phyloP scores from a whole-genome alignment of 2,113 vertebrate genomes.

The Morone saxatilis region DNA sequence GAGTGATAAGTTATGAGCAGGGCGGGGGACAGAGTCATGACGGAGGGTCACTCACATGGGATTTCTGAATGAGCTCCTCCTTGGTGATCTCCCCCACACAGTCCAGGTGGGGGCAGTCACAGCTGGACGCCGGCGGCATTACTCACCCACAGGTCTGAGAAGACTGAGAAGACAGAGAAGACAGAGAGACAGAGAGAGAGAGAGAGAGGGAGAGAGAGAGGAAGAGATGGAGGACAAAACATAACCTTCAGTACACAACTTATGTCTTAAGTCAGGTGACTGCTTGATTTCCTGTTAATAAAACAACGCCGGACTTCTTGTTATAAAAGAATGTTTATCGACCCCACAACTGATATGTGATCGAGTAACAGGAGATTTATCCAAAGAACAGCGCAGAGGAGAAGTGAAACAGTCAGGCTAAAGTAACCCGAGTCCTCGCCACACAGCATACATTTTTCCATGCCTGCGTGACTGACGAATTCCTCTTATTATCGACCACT shows the following conservation, averaged over 20 bases:
- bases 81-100: slow-evolving; percentile 98
- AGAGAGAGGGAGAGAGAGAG: slow-evolving; percentile 4
- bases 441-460: background rate
- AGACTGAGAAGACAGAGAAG: too few relatives aligned
- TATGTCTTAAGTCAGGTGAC: background rate
- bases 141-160: slow-evolving; percentile 52
- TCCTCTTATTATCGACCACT: slow-evolving; percentile 33
- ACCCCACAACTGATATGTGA: background rate
- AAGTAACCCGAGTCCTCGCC: slow-evolving; percentile 32
- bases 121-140: slow-evolving; percentile 86
- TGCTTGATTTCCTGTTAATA: background rate
- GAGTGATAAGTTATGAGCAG: background rate
- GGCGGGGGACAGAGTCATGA: background rate
- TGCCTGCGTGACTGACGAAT: slow-evolving; percentile 28
- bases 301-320: slow-evolving; percentile 12
- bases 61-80: slow-evolving; percentile 97
- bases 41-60: slow-evolving; percentile 89
- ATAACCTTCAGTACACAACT: background rate
- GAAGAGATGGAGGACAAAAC: background rate
- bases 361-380: background rate
- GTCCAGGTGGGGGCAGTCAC: slow-evolving; percentile 94
- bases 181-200: too few relatives aligned
- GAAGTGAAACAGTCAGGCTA: slow-evolving; percentile 12
- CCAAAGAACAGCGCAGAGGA: slow-evolving; percentile 11
- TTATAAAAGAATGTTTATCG: background rate